Percentiles rank a stretch among this genome's conserved stretches.
Conservation (phyloP, 1,140 invertebrate species). For the Aethina tumida region DNA sequence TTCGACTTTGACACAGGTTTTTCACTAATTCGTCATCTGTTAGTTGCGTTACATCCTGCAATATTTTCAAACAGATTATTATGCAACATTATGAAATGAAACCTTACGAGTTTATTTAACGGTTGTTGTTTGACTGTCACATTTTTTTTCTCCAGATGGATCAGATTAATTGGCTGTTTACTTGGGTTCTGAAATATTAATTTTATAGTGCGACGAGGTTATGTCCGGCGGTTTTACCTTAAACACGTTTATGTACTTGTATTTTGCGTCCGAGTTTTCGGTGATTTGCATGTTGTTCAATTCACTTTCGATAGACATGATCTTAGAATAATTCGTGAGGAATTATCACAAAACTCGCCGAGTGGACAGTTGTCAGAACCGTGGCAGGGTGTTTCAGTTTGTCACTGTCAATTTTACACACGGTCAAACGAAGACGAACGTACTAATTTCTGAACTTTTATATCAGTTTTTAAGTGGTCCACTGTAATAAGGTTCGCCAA, state of each 20-base stretch:
- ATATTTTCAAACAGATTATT: slow-evolving; percentile 8
- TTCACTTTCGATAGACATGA: too few species aligned
- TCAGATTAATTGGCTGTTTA: slow-evolving; percentile 28
- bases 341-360: too few species aligned
- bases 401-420: too few species aligned
- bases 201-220: neutral
- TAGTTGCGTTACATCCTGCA: slow-evolving; percentile 14
- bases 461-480: too few species aligned
- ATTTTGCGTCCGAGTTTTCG: too few species aligned
- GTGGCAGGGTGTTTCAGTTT: too few species aligned
- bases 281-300: too few species aligned
- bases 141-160: slow-evolving; percentile 24
- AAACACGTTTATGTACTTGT: slow-evolving; percentile 18
- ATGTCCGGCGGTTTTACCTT: slow-evolving; percentile 15
- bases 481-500: too few species aligned
- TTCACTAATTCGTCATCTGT: slow-evolving; percentile 13
- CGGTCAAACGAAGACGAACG: too few species aligned
- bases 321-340: too few species aligned
- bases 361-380: too few species aligned
- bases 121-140: slow-evolving; percentile 13
- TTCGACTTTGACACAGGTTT: slow-evolving; percentile 18
- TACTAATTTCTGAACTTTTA: too few species aligned
- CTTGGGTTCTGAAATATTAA: slow-evolving; percentile 25
- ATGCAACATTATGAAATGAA: slow-evolving; percentile 2
- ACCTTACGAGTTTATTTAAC: slow-evolving; percentile 13